Evolutionary conservation across 2,113 vertebrate genomes (phyloP), one percentile per base, ranked within the genome.

Genomic region (Sclerurus mexicanus): DNA sequence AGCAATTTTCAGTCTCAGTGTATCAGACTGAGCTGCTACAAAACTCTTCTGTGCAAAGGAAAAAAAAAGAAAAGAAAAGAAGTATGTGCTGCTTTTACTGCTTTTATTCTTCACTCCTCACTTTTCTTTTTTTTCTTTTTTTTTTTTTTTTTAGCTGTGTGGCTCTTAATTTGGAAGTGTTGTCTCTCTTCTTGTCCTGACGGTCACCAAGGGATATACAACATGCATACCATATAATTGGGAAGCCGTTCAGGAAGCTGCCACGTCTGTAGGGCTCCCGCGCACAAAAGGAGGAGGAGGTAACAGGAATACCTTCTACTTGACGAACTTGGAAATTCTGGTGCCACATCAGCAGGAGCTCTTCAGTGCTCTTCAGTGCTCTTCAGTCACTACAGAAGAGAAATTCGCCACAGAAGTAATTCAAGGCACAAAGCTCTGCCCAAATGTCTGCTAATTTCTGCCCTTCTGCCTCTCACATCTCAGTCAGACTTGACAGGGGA

Each of bases 301-400:
- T 90, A 96, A 59, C 55, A 78, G 94, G 79, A 97, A 95, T 97
- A 96, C 94, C 94, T 96, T 97, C 87, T 79, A 9, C 84, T 96
- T 71, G 87, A 96, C 94, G 67, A 87, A 94, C 79, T 96, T 96
- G 97, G 95, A 96, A 93, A 93, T 96, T 89, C 79, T 92, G 90
- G 84, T 96, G 97, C 97, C 97, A 97, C 97, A 97, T 97, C 97
- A 97, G 90, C 97, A 97, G 71, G 16, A 89, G 87, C 91, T 52
- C 50, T 52, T 52, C 63, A 44, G 78, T 3, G 87, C 91, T 52
- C 50, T 52, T 52, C 63, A 44, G 78, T 3, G 5, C 66, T 95
- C 47, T 25, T 46, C 76, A 78, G 86, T 12, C 78, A 13, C 50
- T 74, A 64, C 82, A 87, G 76, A 60, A 58, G 27, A 21, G 33